Conservation (phyloP, 2,888 invertebrate species). For the Zygothrica quintamaculata region DNA sequence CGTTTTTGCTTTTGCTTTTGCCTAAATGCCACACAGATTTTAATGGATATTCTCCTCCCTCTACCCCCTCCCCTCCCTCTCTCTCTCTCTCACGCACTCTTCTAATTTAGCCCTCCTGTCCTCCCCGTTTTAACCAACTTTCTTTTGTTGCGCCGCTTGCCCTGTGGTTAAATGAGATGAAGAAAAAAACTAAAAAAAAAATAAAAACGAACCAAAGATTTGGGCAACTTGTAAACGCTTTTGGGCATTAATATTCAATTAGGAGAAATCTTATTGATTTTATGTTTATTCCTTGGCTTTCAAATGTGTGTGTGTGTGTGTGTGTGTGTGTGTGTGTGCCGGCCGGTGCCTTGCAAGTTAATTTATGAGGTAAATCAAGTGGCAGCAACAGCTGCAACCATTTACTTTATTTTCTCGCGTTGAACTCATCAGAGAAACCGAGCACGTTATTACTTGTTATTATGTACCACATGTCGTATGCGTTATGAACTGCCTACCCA, state of each 20-base stretch:
- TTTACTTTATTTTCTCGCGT: conserved; percentile 1
- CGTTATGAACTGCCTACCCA: conserved; percentile 48
- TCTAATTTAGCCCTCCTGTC: too few relatives aligned
- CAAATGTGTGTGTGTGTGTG: neutral
- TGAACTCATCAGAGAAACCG: conserved; percentile 30
- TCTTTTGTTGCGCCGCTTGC: too few relatives aligned
- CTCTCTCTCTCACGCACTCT: neutral
- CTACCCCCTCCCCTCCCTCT: neutral
- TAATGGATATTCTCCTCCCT: conserved; percentile 14
- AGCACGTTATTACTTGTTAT: conserved; percentile 47
- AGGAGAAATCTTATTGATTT: conserved; percentile 53
- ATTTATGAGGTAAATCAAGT: conserved; percentile 14
- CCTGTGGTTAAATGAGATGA: conserved; percentile 55
- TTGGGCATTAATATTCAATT: conserved; percentile 71
- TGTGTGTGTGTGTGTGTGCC: too few relatives aligned
- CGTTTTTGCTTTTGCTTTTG: too few relatives aligned
- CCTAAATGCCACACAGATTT: conserved; percentile 27
- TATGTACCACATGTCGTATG: conserved; percentile 53
- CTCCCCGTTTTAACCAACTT: too few relatives aligned
- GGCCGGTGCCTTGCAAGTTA: conserved; percentile 4
- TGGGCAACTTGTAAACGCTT: conserved; percentile 5
- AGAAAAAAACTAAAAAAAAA: too few relatives aligned
- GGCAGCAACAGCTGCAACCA: conserved; percentile 19
- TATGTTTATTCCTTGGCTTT: conserved; percentile 12
- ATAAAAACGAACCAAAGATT: too few relatives aligned